Evolutionary conservation across 1,140 invertebrate genomes (phyloP).

Genomic region (Apis laboriosa): DNA sequence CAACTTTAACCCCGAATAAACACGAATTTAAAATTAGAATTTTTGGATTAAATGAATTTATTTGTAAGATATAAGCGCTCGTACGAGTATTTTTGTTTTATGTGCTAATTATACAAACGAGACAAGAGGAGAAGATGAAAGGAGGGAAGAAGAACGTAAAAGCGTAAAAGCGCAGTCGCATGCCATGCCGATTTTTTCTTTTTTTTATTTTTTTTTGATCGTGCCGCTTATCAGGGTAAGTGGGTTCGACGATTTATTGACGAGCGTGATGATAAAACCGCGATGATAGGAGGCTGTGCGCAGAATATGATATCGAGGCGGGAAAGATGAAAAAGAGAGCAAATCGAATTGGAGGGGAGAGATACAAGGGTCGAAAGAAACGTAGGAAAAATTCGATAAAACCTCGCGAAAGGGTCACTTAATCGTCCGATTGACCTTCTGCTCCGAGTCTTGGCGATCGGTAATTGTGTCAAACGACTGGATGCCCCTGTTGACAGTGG

Average conservation of each 20-base stretch:
- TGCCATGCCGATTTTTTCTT: slow-evolving; percentile 33
- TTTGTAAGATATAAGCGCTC: too few species aligned
- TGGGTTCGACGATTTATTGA: slow-evolving; percentile 61
- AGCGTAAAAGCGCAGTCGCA: slow-evolving; percentile 22
- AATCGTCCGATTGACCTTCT: slow-evolving; percentile 36
- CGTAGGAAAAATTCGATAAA: slow-evolving; percentile 37
- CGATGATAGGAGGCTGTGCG: slow-evolving; percentile 15
- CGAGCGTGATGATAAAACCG: slow-evolving; percentile 42
- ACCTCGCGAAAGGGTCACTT: slow-evolving; percentile 20
- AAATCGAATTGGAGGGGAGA: background rate
- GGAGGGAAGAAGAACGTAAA: too few species aligned
- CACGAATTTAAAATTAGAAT: too few species aligned
- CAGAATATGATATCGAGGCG: background rate
- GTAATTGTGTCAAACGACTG: slow-evolving; percentile 48
- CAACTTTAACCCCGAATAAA: too few species aligned
- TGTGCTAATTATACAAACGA: too few species aligned
- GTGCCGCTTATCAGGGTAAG: slow-evolving; percentile 37
- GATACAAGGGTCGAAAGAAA: background rate
- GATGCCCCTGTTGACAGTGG: slow-evolving; percentile 43
- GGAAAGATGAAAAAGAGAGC: background rate
- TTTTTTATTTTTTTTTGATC: slow-evolving; percentile 1
- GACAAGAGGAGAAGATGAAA: too few species aligned
- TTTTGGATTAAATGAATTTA: too few species aligned
- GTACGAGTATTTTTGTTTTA: too few species aligned
- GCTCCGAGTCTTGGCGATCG: slow-evolving; percentile 28